phyloP scores from a whole-genome alignment of 1,140 invertebrate genomes.

The Schmidtea mediterranea region DNA sequence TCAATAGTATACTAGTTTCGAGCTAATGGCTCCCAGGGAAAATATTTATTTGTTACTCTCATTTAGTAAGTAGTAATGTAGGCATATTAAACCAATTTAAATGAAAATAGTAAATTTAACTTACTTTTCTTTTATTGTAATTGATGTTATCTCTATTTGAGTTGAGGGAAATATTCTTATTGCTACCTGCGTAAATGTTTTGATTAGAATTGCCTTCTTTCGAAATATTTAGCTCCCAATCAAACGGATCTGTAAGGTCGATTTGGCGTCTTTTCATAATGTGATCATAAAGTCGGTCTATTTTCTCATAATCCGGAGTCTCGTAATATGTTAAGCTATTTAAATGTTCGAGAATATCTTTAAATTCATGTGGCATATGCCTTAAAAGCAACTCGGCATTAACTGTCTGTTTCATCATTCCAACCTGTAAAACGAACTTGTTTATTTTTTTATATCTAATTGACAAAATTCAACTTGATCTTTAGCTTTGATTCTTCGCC shows the following conservation, averaged over 20 bases:
- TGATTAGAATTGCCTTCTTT: background rate
- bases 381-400: constrained; percentile 70
- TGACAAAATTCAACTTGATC: constrained; percentile 46
- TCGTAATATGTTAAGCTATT: constrained; percentile 60
- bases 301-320: constrained; percentile 52
- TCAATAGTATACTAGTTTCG: too few relatives aligned
- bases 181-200: too few relatives aligned
- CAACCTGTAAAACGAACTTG: constrained; percentile 25
- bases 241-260: constrained; percentile 55
- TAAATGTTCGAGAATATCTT: constrained; percentile 63
- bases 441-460: too few relatives aligned
- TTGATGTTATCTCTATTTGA: too few relatives aligned
- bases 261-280: constrained; percentile 76
- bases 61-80: too few relatives aligned
- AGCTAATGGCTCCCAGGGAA: too few relatives aligned
- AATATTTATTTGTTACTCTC: too few relatives aligned
- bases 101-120: too few relatives aligned
- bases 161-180: too few relatives aligned
- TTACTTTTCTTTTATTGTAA: too few relatives aligned
- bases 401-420: constrained; percentile 44
- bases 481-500: constrained; percentile 96
- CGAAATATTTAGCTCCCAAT: constrained; percentile 52
- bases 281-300: constrained; percentile 44
- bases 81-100: too few relatives aligned
- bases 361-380: constrained; percentile 68